phyloP scores from a whole-genome alignment of 2,113 vertebrate species.

The Heliornis fulica region DNA sequence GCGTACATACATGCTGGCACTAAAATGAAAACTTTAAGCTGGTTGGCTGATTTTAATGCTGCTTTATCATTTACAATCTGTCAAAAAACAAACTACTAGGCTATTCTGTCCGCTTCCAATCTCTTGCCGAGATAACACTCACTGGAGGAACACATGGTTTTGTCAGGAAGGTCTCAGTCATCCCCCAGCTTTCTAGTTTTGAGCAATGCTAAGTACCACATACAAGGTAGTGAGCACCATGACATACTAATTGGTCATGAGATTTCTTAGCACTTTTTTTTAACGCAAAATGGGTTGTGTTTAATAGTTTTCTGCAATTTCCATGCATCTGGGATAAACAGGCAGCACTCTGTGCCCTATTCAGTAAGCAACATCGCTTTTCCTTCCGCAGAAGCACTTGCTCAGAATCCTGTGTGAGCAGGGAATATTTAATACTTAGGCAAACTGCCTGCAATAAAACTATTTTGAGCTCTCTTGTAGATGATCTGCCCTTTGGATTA shows the following conservation, averaged over 20 bases:
- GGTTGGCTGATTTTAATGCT: not conserved
- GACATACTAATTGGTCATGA: not conserved
- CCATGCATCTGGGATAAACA: not conserved
- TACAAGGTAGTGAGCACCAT: not conserved
- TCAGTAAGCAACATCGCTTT: not conserved
- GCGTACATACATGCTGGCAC: not conserved
- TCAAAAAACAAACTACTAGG: not conserved
- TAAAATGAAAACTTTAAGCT: not conserved
- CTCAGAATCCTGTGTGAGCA: not conserved
- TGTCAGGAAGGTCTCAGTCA: not conserved
- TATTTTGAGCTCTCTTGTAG: slow-evolving; percentile 44
- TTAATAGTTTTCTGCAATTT: not conserved
- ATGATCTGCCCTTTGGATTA: slow-evolving; percentile 42
- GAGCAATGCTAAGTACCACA: not conserved
- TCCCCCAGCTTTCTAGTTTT: not conserved
- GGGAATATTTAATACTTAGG: slow-evolving; percentile 34
- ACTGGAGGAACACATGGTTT: not conserved
- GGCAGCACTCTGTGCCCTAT: not conserved
- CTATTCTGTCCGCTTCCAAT: not conserved
- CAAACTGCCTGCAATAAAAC: slow-evolving; percentile 38
- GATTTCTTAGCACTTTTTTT: not conserved
- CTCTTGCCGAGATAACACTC: not conserved
- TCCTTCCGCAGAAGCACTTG: not conserved
- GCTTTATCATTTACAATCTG: slow-evolving; percentile 32
- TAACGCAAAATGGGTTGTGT: not conserved